Evolutionary conservation across 1,140 invertebrate genomes (phyloP), one percentile per base, ranked within the genome.

Genomic region (Conus betulinus): DNA sequence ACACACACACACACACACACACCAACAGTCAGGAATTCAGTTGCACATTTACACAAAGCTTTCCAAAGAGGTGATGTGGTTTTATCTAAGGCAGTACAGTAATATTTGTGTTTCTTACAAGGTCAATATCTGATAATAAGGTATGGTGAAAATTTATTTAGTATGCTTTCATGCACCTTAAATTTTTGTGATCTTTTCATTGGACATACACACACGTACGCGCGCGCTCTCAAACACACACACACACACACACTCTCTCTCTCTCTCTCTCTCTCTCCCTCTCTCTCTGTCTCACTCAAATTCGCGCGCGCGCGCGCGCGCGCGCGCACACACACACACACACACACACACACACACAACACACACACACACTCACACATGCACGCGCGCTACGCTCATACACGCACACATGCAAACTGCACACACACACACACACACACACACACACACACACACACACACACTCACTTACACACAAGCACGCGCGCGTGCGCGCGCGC

Each of bases 331-430:
- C 71, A 76, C 71, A 76, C 71, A 76, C 71, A 76, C 71, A 6
- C 6, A 76, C 71, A 76, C 71, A 76, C 71, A 76, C 71, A 76
- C n/a, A 23, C 71, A n/a, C 71, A 76, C 71, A 76, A 76, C n/a
- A 23, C 71, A n/a, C 71, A 76, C 71, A 76, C 71, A 76, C 71
- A 76, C 71, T 1, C 25, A n/a, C 71, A 51, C 76, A 51, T 27
- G 51, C 76, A n/a, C 17, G 23, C 76, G 3, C 76, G 55, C 82
- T 55, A 63, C 8, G 25, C 53, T 8, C 3, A 57, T 23, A 13
- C 23, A 27, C 53, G 23, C 82, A 63, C n/a, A 23, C 57, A 57
- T 7, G 6, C 52, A 25, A 7, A n/a, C n/a, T n/a, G n/a, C 82
- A n/a, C 23, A 20, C 55, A 25, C 53, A 39, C 20, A 25, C n/a